Conservation (phyloP, 2,888 invertebrate species). For the Linyphia triangularis region DNA sequence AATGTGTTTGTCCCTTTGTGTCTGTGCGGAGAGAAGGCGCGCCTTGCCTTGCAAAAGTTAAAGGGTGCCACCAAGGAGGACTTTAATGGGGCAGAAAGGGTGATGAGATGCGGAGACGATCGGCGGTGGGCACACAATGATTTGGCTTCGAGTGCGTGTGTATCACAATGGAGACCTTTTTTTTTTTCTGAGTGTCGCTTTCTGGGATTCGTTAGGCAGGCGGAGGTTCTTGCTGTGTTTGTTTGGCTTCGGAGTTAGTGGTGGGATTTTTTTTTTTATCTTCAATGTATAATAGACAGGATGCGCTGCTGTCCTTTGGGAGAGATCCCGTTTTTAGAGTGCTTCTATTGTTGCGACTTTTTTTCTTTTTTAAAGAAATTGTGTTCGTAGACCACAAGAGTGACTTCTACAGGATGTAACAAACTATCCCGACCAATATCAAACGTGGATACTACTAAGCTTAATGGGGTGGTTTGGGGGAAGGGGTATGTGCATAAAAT, state of each 20-base stretch:
- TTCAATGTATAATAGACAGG: slow-evolving; percentile 10
- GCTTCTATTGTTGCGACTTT: background rate
- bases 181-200: background rate
- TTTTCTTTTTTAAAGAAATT: background rate
- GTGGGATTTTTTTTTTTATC: slow-evolving; percentile 1
- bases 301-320: background rate
- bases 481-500: no score
- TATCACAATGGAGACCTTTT: slow-evolving; percentile 9
- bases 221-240: slow-evolving; percentile 1
- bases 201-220: slow-evolving; percentile 30
- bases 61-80: slow-evolving; percentile 4
- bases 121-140: background rate
- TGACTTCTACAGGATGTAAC: background rate
- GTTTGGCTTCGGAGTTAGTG: background rate
- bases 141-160: background rate
- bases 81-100: slow-evolving; percentile 53
- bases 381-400: background rate
- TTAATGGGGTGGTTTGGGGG: no score
- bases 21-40: background rate
- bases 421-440: no score
- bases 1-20: slow-evolving; percentile 1
- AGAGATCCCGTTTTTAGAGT: background rate
- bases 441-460: no score
- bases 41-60: slow-evolving; percentile 10
- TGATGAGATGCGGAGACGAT: background rate